Conservation (phyloP, 2,113 vertebrate genomes). For the Struthidea cinerea region DNA sequence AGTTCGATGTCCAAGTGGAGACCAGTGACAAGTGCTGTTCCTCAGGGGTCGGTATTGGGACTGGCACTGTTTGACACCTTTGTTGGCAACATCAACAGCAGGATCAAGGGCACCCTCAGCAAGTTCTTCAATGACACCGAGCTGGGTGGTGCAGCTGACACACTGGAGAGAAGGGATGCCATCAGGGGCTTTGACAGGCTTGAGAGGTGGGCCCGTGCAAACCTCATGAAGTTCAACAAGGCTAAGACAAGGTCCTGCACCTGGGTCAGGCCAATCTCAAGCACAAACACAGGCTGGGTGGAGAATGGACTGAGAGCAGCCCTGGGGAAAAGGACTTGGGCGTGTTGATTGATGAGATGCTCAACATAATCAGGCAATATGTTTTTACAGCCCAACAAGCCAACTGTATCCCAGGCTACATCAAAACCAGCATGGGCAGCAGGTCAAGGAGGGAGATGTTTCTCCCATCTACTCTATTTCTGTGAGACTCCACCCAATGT, state of each 20-base stretch:
- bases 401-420: background rate
- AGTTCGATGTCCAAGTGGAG: background rate
- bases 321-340: background rate
- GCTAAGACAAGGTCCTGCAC: background rate
- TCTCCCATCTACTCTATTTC: background rate
- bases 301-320: background rate
- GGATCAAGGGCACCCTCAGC: background rate
- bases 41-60: rapidly evolving
- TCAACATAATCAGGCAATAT: background rate
- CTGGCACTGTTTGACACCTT: background rate
- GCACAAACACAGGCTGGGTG: background rate
- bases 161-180: background rate
- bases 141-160: too few species aligned
- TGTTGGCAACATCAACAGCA: rapidly evolving
- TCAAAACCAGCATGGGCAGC: background rate
- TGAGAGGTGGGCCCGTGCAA: background rate
- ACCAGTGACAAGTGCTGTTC: background rate
- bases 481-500: background rate
- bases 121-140: background rate
- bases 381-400: background rate
- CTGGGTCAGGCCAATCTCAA: background rate
- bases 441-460: background rate
- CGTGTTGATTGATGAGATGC: background rate
- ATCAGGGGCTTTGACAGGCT: background rate
- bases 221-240: background rate